These are phyloP conservation scores for Chelonia mydas DNA, from an alignment of 2,797 vertebrate species.

Conservation along the genomic window DNA sequence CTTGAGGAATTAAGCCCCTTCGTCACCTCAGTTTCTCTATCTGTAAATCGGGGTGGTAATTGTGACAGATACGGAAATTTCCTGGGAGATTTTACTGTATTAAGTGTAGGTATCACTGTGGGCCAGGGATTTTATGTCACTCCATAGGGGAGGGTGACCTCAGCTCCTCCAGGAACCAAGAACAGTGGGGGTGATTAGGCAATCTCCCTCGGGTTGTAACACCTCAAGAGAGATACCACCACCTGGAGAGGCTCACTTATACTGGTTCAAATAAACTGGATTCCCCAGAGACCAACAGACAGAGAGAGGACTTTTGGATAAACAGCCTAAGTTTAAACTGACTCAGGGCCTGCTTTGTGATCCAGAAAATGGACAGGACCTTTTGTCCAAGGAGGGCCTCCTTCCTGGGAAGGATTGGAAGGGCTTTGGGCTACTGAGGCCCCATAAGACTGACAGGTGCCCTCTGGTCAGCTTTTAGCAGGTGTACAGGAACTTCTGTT, in stretches of 20 bases:
- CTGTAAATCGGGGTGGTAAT: not conserved
- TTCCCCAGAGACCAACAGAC: not conserved
- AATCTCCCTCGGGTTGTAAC: not conserved
- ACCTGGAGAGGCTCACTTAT: not conserved
- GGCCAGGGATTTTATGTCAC: not conserved
- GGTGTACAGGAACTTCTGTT: not conserved
- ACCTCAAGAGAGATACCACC: not conserved
- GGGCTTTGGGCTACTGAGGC: not conserved
- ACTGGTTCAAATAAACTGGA: not conserved
- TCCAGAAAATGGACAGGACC: not conserved
- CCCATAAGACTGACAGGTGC: not conserved
- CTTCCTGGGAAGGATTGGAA: not conserved
- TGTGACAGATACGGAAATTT: not conserved
- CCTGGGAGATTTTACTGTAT: not conserved
- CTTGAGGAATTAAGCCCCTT: rapidly evolving
- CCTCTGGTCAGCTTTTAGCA: not conserved
- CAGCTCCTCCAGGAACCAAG: not conserved
- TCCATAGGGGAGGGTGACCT: not conserved
- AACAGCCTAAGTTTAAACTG: not conserved
- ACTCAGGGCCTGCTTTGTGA: no score
- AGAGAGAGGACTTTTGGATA: not conserved
- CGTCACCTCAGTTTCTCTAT: rapidly evolving
- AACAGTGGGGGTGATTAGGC: not conserved
- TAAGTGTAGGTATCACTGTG: not conserved
- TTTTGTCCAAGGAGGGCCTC: not conserved